Evolutionary conservation across 2,797 vertebrate species (phyloP), one percentile per base, ranked within the genome.

Genomic region (Sebastes kiyomatsui): DNA sequence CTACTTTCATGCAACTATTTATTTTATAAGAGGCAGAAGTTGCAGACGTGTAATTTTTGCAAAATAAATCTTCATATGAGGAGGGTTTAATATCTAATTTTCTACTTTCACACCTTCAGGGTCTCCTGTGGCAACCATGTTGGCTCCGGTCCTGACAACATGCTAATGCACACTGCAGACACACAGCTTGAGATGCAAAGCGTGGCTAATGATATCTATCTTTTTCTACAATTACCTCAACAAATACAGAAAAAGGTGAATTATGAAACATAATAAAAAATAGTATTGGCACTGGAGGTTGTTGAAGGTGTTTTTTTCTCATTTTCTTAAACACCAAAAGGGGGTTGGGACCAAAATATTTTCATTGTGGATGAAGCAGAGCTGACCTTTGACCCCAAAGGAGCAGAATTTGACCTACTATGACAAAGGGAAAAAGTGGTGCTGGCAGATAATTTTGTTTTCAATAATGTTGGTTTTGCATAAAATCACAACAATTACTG

Each of bases 341-440:
- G 7, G 5, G 32, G 9, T 27, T 10, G 30, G 27, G 16, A 25
- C 7, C 11, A 23, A 61, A 16, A 12, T 52, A 2, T 30, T 22
- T 30, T n/a, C 22, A 38, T 10, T 14, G 7, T 35, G 10, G n/a
- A 28, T 35, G 2, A 55, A 65, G 11, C 7, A 25, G 28, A 52
- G 42, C 14, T 56, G 62, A 75, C 49, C 23, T 65, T 75, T 56
- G 61, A 73, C 70, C 38, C n/a, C 59, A 52, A 20, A 72, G 33
- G 56, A 46, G 33, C 27, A 72, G 35, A 67, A 2, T 30, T 56
- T 42, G 6, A 6, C 8, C 46, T 11, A 3, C 25, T 16, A 4
- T 14, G 55, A 56, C 27, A 20, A 27, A 32, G 33, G 10, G 38
- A 25, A 52, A 33, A 60, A 18, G 5, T 32, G 7, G 7, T 30